These are phyloP conservation scores for Geophilus truncorum DNA, from an alignment of 2,888 invertebrate genomes.

Conservation along the genomic window DNA sequence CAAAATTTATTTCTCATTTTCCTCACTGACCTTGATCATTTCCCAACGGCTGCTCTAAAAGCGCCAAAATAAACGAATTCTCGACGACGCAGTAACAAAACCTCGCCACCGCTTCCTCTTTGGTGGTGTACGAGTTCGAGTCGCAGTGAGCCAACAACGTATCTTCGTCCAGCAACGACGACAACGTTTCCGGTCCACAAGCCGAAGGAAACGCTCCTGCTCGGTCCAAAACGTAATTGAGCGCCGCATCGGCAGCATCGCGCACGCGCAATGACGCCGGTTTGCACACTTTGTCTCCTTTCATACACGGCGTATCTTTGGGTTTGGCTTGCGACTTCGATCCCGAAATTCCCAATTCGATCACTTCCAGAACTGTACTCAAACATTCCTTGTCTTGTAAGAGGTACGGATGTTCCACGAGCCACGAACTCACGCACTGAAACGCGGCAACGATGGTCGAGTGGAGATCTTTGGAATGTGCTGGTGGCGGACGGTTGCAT, in stretches of 20 bases:
- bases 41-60: conserved; percentile 88
- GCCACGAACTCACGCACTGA: conserved; percentile 66
- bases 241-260: conserved; percentile 91
- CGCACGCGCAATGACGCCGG: conserved; percentile 96
- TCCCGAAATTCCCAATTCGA: conserved; percentile 95
- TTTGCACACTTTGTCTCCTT: conserved; percentile 91
- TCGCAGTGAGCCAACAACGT: conserved; percentile 71
- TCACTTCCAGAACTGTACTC: conserved; percentile 88
- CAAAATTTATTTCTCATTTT: not conserved
- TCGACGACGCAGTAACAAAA: conserved; percentile 89
- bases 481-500: conserved; percentile 88
- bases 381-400: conserved; percentile 87
- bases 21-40: conserved; percentile 66
- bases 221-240: conserved; percentile 86
- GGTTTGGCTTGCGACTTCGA: conserved; percentile 74
- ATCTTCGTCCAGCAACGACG: conserved; percentile 82
- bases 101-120: conserved; percentile 56
- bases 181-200: conserved; percentile 74
- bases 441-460: conserved; percentile 73
- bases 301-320: conserved; percentile 83
- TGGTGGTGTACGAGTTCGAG: conserved; percentile 52
- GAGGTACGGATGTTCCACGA: conserved; percentile 82
- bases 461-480: conserved; percentile 87
- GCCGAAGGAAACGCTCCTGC: conserved; percentile 79
- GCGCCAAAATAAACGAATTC: conserved; percentile 77